A percentile compares a stretch with the other conserved stretches of the same genome.
Evolutionary conservation across 92 coral and sea anemone species (phyloP).

Genomic region (Virgularia gustaviana): DNA sequence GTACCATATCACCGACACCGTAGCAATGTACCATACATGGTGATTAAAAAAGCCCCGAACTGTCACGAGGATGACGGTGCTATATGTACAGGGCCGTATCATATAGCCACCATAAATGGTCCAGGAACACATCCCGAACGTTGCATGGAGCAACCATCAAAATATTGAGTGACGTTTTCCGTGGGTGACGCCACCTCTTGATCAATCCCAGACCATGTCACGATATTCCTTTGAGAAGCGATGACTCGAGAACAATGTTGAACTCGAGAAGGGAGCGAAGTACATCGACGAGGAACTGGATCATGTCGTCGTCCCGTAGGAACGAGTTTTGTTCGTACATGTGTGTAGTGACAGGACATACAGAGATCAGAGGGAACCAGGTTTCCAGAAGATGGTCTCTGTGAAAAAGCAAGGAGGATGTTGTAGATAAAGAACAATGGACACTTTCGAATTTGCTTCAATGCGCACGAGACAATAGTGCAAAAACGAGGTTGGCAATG

Average conservation of each 20-base stretch:
- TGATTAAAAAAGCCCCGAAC: too few species aligned
- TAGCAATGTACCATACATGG: too few species aligned
- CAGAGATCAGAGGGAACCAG: conserved; percentile 91
- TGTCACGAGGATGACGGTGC: not conserved
- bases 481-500: too few species aligned
- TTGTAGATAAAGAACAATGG: too few species aligned
- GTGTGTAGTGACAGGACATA: conserved; percentile 91
- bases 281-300: conserved; percentile 85
- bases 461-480: too few species aligned
- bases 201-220: conserved; percentile 16
- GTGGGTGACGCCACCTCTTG: not conserved
- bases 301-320: conserved; percentile 75
- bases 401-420: conserved; percentile 3
- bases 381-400: conserved; percentile 86
- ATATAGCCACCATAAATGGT: too few species aligned
- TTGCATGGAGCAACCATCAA: too few species aligned
- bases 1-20: too few species aligned
- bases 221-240: conserved; percentile 81
- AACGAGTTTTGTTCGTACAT: conserved; percentile 94
- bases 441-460: too few species aligned
- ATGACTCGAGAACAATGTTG: conserved; percentile 84
- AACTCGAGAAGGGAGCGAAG: conserved; percentile 79
- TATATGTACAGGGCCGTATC: not conserved
- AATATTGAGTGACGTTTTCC: too few species aligned
- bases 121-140: not conserved